These are phyloP conservation scores for Morphnarchus princeps DNA, from an alignment of 2,113 vertebrate genomes.

Conservation along the genomic window DNA sequence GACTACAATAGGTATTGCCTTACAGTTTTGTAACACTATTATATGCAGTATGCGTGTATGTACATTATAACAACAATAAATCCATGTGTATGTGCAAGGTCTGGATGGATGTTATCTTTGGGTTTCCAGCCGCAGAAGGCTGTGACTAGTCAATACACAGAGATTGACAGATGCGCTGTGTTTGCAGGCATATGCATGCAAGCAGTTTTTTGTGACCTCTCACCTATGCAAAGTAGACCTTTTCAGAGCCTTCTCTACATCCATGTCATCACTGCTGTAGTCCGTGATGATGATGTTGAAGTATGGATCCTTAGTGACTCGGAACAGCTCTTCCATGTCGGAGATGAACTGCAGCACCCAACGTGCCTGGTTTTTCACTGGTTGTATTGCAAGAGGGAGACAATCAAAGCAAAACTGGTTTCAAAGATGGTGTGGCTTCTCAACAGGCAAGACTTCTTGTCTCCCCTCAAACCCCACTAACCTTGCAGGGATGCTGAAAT, in stretches of 20 bases:
- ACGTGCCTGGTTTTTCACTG: constrained; percentile 96
- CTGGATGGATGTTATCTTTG: background rate
- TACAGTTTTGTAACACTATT: background rate
- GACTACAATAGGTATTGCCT: background rate
- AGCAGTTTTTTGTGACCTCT: background rate
- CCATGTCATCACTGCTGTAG: constrained; percentile 91
- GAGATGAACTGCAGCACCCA: constrained; percentile 92
- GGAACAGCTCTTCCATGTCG: constrained; percentile 87
- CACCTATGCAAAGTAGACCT: constrained; percentile 82
- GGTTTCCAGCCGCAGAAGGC: background rate
- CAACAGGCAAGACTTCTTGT: background rate
- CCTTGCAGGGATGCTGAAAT: background rate
- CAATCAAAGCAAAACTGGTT: constrained; percentile 3
- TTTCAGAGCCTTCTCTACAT: constrained; percentile 81
- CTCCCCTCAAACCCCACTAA: background rate
- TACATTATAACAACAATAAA: background rate
- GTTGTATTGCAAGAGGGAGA: background rate
- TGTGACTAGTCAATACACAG: background rate
- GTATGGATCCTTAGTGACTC: constrained; percentile 76
- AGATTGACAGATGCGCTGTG: background rate
- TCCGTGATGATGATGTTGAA: constrained; percentile 90
- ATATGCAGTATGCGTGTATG: fast-evolving
- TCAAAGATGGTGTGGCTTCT: background rate
- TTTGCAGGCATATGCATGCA: background rate
- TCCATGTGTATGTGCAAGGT: background rate